Conservation (phyloP, 1,140 invertebrate genomes). For the Lucilia sericata region DNA sequence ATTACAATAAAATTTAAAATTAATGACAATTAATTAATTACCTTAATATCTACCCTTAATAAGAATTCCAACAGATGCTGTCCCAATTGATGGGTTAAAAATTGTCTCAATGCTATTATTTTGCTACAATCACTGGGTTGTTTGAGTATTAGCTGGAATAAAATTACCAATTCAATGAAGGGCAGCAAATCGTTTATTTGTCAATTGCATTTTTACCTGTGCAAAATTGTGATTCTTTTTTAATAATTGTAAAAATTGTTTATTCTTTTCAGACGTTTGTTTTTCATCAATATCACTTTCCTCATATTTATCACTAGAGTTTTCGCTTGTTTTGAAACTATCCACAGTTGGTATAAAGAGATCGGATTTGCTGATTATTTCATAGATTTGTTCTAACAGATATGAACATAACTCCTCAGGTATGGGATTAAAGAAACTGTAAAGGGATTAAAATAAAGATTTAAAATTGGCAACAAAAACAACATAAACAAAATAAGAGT, state of each 20-base stretch:
- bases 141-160: constrained; percentile 59
- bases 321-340: not conserved
- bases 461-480: not conserved
- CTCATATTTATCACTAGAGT: not conserved
- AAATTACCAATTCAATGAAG: not conserved
- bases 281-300: not conserved
- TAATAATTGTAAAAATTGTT: constrained; percentile 12
- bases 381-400: constrained; percentile 60
- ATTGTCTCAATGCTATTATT: constrained; percentile 61
- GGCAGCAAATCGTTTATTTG: not conserved
- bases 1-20: not conserved
- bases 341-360: constrained; percentile 47
- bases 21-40: constrained; percentile 31
- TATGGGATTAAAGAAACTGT: constrained; percentile 60
- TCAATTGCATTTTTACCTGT: constrained; percentile 51
- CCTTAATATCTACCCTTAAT: constrained; percentile 61
- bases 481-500: not conserved
- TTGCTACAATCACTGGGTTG: constrained; percentile 64
- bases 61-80: constrained; percentile 61
- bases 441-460: constrained; percentile 22
- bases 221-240: constrained; percentile 60
- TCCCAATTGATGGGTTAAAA: constrained; percentile 61
- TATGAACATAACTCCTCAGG: constrained; percentile 62
- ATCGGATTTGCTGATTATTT: constrained; percentile 62
- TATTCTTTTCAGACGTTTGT: not conserved